phyloP scores from a whole-genome alignment of 1,140 invertebrate species.

The Scaptodrosophila lebanonensis region DNA sequence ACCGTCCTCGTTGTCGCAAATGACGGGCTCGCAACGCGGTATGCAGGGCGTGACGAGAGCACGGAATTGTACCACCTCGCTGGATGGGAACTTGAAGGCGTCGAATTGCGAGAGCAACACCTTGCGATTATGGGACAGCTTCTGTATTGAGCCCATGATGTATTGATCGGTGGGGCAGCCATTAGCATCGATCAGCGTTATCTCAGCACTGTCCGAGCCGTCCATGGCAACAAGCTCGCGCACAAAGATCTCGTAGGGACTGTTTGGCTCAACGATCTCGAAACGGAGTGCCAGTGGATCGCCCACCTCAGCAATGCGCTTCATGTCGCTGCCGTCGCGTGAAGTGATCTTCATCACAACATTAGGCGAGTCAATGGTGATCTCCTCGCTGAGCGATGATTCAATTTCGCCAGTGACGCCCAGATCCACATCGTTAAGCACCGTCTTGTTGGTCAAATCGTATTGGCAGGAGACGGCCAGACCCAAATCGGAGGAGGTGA shows the following conservation, averaged over 20 bases:
- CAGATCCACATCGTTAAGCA: constrained; percentile 92
- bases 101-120: constrained; percentile 92
- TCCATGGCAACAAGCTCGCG: constrained; percentile 95
- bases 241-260: constrained; percentile 96
- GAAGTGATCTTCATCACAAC: constrained; percentile 96
- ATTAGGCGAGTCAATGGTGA: constrained; percentile 93
- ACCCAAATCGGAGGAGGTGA: constrained; percentile 94
- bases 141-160: constrained; percentile 94
- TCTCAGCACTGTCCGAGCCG: constrained; percentile 93
- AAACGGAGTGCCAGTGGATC: constrained; percentile 93
- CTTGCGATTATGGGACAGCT: constrained; percentile 86
- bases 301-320: constrained; percentile 90
- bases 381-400: constrained; percentile 87
- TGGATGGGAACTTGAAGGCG: constrained; percentile 97
- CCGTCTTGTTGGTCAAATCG: constrained; percentile 94
- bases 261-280: constrained; percentile 93
- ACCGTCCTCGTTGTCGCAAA: constrained; percentile 88
- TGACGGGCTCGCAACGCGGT: constrained; percentile 92
- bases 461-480: constrained; percentile 96
- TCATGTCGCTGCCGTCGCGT: constrained; percentile 84
- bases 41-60: constrained; percentile 95
- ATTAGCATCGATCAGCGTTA: constrained; percentile 91
- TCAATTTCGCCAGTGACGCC: constrained; percentile 91
- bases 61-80: constrained; percentile 95
- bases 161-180: constrained; percentile 95